A percentile compares a stretch with the other conserved stretches of the same genome.
Conservation (phyloP, 2,797 vertebrate species). For the Sciurus vulgaris region DNA sequence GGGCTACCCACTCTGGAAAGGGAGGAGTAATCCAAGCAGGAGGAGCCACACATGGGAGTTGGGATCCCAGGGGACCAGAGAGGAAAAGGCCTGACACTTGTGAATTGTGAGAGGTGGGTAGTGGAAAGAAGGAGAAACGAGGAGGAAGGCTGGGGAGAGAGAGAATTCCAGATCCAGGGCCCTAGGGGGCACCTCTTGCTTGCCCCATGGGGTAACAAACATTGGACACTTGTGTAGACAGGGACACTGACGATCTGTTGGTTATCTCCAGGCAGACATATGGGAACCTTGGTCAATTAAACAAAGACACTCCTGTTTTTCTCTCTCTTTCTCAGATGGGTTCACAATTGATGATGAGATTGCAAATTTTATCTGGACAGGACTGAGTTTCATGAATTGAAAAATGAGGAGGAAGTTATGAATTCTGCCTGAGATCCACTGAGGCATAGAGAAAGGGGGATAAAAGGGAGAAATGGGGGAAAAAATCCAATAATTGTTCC, state of each 20-base stretch:
- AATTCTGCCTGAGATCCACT: not conserved
- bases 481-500: not conserved
- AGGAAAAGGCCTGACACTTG: not conserved
- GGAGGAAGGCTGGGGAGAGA: rapidly evolving
- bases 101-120: not conserved
- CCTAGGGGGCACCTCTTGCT: not conserved
- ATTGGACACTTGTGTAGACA: not conserved
- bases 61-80: not conserved
- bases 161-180: not conserved
- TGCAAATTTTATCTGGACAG: not conserved
- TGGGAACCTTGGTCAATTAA: not conserved
- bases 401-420: not conserved
- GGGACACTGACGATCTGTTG: not conserved
- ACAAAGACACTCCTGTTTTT: not conserved
- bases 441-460: not conserved
- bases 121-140: not conserved
- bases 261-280: no score
- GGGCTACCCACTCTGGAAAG: not conserved
- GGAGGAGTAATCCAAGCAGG: not conserved
- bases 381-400: not conserved
- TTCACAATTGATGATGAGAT: not conserved
- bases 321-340: no score
- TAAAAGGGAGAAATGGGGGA: not conserved
- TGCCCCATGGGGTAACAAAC: not conserved
- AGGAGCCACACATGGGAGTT: not conserved